Percentiles rank a stretch among this genome's conserved stretches.
phyloP scores from a whole-genome alignment of 2,888 invertebrate genomes.

The Sinohyriopsis cumingii region DNA sequence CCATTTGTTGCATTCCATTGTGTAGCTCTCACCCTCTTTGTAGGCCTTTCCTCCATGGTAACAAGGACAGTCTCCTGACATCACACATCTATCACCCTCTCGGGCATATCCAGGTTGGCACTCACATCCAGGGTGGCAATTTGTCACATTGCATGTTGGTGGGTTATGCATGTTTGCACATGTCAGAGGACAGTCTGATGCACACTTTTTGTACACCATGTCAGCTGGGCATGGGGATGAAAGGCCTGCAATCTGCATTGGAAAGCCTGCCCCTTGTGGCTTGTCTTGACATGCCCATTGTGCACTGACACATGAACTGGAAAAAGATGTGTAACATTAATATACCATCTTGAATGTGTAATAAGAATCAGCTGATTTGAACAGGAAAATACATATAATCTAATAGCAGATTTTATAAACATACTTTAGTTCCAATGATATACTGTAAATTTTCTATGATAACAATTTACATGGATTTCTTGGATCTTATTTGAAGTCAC shows the following conservation, averaged over 20 bases:
- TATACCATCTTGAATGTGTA: too few relatives aligned
- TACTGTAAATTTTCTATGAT: too few relatives aligned
- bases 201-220: conserved; percentile 85
- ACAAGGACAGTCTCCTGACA: conserved; percentile 81
- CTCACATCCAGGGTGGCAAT: conserved; percentile 43
- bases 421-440: too few relatives aligned
- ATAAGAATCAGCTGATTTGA: too few relatives aligned
- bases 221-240: conserved; percentile 45
- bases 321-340: background rate
- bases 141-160: conserved; percentile 56
- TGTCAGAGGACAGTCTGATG: conserved; percentile 82
- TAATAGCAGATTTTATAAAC: too few relatives aligned
- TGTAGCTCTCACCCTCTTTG: conserved; percentile 82
- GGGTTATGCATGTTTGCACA: conserved; percentile 86
- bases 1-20: conserved; percentile 90
- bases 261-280: conserved; percentile 4
- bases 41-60: conserved; percentile 91
- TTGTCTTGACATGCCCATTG: conserved; percentile 48
- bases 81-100: conserved; percentile 35
- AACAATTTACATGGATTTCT: too few relatives aligned
- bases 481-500: too few relatives aligned
- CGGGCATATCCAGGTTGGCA: conserved; percentile 84
- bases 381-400: too few relatives aligned
- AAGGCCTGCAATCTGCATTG: conserved; percentile 12
- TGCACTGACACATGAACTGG: conserved; percentile 53